Evolutionary conservation across 2,888 invertebrate species (phyloP).

Genomic region (Atethmia centrago): DNA sequence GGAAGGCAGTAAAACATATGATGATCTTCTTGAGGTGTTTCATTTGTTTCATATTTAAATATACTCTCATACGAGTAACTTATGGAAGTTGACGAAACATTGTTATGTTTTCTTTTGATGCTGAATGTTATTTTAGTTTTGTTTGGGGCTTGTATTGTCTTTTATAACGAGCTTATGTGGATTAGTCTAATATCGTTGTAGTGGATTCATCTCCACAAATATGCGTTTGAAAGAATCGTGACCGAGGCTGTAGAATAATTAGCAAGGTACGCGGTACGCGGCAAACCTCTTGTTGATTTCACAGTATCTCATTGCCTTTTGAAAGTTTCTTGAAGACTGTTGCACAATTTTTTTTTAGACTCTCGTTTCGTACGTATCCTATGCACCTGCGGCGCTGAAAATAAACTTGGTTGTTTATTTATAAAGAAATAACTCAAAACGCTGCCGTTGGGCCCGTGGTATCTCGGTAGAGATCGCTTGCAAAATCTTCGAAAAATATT

Average conservation of each 20-base stretch:
- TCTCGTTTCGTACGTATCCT: constrained; percentile 68
- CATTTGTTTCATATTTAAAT: constrained; percentile 7
- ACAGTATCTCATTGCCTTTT: constrained; percentile 86
- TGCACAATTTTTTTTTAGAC: constrained; percentile 77
- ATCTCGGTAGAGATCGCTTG: constrained; percentile 66
- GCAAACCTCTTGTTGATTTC: constrained; percentile 81
- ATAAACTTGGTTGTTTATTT: constrained; percentile 74
- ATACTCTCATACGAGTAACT: constrained; percentile 7
- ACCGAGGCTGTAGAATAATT: constrained; percentile 84
- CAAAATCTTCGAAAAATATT: constrained; percentile 67
- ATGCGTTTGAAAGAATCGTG: constrained; percentile 83
- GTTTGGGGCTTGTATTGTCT: background rate
- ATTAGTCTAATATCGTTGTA: constrained; percentile 58
- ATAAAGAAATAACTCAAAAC: constrained; percentile 75
- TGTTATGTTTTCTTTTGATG: constrained; percentile 7
- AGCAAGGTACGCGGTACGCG: constrained; percentile 79
- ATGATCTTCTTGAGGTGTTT: constrained; percentile 5
- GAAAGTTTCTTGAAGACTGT: constrained; percentile 81
- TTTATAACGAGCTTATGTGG: constrained; percentile 4
- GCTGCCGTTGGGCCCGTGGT: constrained; percentile 67
- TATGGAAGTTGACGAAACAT: background rate
- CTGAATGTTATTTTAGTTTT: background rate
- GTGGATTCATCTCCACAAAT: constrained; percentile 68
- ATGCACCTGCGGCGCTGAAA: constrained; percentile 74
- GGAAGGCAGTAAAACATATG: constrained; percentile 14